Percentiles rank a stretch among this genome's conserved stretches.
Conservation (phyloP, 2,888 invertebrate genomes). For the Dicyrtomina minuta region DNA sequence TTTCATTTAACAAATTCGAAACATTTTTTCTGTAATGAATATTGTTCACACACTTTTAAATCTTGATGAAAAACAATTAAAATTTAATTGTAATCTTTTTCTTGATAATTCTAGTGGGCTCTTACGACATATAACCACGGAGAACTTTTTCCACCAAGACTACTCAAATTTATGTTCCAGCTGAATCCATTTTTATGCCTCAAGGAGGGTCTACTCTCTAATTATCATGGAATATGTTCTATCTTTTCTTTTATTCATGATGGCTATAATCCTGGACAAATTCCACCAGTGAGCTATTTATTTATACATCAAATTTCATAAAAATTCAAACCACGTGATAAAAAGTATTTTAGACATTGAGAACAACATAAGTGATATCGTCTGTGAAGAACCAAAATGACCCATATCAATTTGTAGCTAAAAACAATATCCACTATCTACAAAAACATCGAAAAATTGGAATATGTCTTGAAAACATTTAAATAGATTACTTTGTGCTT, state of each 20-base stretch:
- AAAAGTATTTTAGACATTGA: no score
- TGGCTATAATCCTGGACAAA: conserved; percentile 13
- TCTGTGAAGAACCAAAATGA: no score
- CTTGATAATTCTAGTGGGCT: neutral
- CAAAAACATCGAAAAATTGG: no score
- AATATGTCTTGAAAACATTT: no score
- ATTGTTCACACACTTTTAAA: no score
- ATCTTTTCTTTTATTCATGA: neutral
- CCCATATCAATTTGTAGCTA: no score
- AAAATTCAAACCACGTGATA: neutral
- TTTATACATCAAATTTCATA: neutral
- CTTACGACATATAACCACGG: conserved; percentile 1
- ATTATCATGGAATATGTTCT: conserved; percentile 1
- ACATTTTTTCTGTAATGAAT: no score
- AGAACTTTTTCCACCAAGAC: neutral
- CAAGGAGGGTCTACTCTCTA: neutral
- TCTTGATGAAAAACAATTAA: neutral
- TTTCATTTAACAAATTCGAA: no score
- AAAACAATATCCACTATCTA: no score
- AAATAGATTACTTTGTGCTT: no score
- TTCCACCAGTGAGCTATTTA: neutral
- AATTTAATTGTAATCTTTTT: neutral
- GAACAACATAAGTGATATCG: no score
- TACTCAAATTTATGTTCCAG: neutral
- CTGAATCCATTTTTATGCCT: no score